Conservation (phyloP, 2,888 invertebrate genomes). For the Oxycera nigricornis region DNA sequence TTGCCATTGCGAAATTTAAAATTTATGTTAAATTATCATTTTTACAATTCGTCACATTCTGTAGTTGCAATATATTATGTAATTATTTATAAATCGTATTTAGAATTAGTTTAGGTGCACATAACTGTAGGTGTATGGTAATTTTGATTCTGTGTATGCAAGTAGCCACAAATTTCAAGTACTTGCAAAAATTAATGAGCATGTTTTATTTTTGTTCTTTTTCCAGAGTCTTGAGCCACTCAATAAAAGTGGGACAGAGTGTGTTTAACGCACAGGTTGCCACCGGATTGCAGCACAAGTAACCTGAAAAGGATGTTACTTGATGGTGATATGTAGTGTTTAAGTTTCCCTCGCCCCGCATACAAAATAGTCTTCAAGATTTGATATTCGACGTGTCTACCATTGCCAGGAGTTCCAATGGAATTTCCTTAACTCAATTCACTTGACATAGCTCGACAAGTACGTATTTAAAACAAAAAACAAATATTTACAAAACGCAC, state of each 20-base stretch:
- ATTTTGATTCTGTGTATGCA: too few species aligned
- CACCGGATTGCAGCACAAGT: not conserved
- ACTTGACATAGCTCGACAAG: too few species aligned
- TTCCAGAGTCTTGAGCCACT: slow-evolving; percentile 81
- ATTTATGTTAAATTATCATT: not conserved
- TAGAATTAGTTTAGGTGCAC: not conserved
- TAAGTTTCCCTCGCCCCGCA: slow-evolving; percentile 25
- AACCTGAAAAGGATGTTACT: slow-evolving; percentile 2
- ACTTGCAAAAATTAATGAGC: not conserved
- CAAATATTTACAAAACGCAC: too few species aligned
- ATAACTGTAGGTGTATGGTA: not conserved
- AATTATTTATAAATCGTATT: slow-evolving; percentile 24
- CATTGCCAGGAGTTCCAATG: too few species aligned
- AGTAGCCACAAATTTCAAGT: too few species aligned
- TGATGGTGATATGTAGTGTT: slow-evolving; percentile 38
- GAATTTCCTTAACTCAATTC: too few species aligned
- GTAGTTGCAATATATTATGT: slow-evolving; percentile 9
- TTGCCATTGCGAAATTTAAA: slow-evolving; percentile 21
- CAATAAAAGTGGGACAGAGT: slow-evolving; percentile 80
- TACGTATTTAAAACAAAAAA: too few species aligned
- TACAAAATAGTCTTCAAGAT: not conserved
- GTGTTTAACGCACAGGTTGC: slow-evolving; percentile 69
- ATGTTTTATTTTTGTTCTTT: slow-evolving; percentile 11
- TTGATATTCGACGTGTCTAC: too few species aligned
- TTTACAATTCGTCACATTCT: not conserved